Conservation (phyloP, 2,113 vertebrate species). For the Mungos mungo region DNA sequence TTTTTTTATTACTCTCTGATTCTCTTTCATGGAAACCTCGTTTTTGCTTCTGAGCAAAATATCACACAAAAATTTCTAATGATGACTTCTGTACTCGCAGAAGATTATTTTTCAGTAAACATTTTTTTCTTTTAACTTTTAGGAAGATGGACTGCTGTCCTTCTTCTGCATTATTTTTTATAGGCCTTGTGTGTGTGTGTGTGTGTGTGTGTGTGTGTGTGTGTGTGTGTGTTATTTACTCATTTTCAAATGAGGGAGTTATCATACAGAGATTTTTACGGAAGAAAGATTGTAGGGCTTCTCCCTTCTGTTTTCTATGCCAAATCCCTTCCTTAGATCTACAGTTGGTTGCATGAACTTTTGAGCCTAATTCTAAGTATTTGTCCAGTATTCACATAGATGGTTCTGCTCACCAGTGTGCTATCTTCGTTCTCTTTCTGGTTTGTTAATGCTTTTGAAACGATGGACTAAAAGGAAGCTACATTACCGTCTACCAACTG, state of each 20-base stretch:
- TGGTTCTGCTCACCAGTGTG: not conserved
- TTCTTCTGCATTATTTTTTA: conserved; percentile 33
- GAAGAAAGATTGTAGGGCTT: not conserved
- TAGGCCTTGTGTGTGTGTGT: not conserved
- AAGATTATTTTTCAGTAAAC: conserved; percentile 1
- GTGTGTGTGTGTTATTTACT: not conserved
- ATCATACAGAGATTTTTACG: not conserved
- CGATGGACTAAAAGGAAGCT: not conserved
- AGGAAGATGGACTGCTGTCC: not conserved
- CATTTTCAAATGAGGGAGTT: conserved; percentile 23
- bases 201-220: not conserved
- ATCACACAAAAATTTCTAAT: not conserved
- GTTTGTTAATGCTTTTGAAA: not conserved
- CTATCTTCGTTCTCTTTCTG: not conserved
- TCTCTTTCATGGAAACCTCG: not conserved
- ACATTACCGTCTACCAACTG: not conserved
- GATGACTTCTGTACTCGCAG: not conserved
- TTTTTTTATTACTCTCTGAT: not conserved
- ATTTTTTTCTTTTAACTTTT: conserved; percentile 29
- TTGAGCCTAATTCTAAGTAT: conserved; percentile 10
- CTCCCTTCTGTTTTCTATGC: not conserved
- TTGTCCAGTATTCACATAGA: not conserved
- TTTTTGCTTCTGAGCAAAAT: not conserved
- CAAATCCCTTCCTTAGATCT: not conserved
- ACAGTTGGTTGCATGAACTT: not conserved